Evolutionary conservation across 2,888 invertebrate genomes (phyloP), one percentile per base, ranked within the genome.

Genomic region (Zonitis immaculata): DNA sequence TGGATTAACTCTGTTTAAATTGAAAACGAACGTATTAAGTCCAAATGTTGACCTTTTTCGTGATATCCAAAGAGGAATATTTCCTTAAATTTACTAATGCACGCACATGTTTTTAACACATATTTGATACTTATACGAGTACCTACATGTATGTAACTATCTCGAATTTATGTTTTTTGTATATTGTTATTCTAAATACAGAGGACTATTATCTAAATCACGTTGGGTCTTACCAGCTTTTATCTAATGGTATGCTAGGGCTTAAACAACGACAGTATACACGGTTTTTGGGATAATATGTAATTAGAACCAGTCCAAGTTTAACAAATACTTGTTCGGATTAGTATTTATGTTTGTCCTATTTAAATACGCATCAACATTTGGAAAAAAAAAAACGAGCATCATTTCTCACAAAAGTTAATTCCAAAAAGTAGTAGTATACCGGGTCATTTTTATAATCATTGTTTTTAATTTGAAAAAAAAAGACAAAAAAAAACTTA

Each of bases 221-320:
- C 45, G 45, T 45, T n/a, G 45, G 45, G 45, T 45, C 39, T 45
- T 45, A 45, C 30, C n/a, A 45, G 45, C 45, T 45, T 27, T 45
- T 45, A 45, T 45, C 27, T 45, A 45, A 45, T 28, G 45, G 26
- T 26, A 30, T 25, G 45, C 18, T 7, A 14, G 28, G 45, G 22
- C 45, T 45, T 45, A 45, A 26, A 27, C 16, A 28, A 27, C 20
- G 45, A 44, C 44, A 44, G 22, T 11, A 27, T 44, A 44, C 44
- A 27, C 16, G 27, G 14, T 20, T 45, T 45, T 45, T 18, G 16
- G 45, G 26, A 45, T 26, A 45, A 45, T 28, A 45, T 45, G 8
- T 39, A 39, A 39, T 39, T 39, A 39, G 39, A 39, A 39, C 9
- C 4, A n/a, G 11, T 39, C 11, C 39, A 39, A 39, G 20, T 39